Evolutionary conservation across 2,888 invertebrate species (phyloP).

Genomic region (Nephrotoma flavescens): DNA sequence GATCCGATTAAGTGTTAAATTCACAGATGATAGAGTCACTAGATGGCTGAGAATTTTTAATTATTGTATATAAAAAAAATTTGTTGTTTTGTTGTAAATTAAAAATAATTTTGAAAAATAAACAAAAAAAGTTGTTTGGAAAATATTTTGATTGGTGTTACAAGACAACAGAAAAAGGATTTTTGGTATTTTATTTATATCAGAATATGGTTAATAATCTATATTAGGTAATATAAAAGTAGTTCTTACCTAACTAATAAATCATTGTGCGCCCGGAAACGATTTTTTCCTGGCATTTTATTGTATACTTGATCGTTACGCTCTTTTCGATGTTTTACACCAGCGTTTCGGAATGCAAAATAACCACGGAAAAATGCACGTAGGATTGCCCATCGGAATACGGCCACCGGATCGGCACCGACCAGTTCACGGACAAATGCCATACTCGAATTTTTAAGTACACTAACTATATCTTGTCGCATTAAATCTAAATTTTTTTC

Average conservation of each 20-base stretch:
- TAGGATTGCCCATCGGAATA: conserved; percentile 86
- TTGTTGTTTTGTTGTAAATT: not conserved
- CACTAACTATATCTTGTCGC: conserved; percentile 86
- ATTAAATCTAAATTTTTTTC: conserved; percentile 93
- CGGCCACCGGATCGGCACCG: conserved; percentile 84
- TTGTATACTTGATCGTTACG: conserved; percentile 32
- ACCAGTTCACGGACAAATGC: conserved; percentile 88
- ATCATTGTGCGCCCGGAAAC: conserved; percentile 19
- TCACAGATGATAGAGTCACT: conserved; percentile 83
- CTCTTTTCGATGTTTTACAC: conserved; percentile 51
- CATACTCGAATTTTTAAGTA: conserved; percentile 82
- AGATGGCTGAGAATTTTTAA: conserved; percentile 64
- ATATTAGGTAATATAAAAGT: not conserved
- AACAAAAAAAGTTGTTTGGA: not conserved
- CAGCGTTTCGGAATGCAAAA: conserved; percentile 78
- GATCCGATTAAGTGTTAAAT: conserved; percentile 83
- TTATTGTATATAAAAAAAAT: not conserved
- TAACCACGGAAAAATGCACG: conserved; percentile 82
- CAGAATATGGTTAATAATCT: not conserved
- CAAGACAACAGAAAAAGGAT: not conserved
- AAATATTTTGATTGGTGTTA: not conserved
- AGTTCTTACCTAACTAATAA: conserved; percentile 24
- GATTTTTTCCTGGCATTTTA: conserved; percentile 17
- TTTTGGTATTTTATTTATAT: not conserved
- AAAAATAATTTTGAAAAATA: not conserved